Evolutionary conservation across 2,888 invertebrate species (phyloP), one percentile per base, ranked within the genome.

Genomic region (Anthoptus insignis): DNA sequence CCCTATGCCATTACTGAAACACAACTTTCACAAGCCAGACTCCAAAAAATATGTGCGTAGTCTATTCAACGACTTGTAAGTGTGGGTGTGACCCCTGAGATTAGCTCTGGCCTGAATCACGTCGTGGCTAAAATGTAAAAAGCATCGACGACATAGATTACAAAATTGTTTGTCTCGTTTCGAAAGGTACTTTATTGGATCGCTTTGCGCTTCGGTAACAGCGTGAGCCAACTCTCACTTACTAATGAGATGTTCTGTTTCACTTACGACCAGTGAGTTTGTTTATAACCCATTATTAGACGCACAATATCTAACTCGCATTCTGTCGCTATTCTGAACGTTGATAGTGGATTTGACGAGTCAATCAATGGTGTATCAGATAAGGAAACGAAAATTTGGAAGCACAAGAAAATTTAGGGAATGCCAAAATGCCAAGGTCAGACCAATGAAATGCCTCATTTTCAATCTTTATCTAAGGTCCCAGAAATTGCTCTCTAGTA

Each of bases 21-120:
- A 27, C 7, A 39, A 14, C 37, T 39, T 39, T 39, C 14, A 39
- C 39, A 14, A 39, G 16, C 13, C 2, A 16, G 16, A 16, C 37
- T 14, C 24, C 27, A 50, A 50, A 47, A 27, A 27, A 27, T 27
- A 16, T 59, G 49, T 59, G 59, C 59, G 59, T 50, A 49, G 37
- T 49, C 59, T 50, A 47, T 47, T 6, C 16, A 9, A 1, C 11
- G 16, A 37, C 24, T 47, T 34, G 34, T 47, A 61, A 75, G 69
- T 72, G 74, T 80, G 78, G 84, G 86, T 82, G 80, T 78, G 84
- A 57, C 49, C 49, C 39, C 83, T 81, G 80, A 82, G 80, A 84
- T 82, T 75, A 72, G 76, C 73, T 75, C 69, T 72, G 76, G 72
- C 73, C 77, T 82, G 81, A 84, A 82, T 84, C 87, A 87, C 80